Percentiles rank a stretch among this genome's conserved stretches.
phyloP scores from a whole-genome alignment of 2,888 invertebrate species.

The Acanthococcus lagerstroemiae region DNA sequence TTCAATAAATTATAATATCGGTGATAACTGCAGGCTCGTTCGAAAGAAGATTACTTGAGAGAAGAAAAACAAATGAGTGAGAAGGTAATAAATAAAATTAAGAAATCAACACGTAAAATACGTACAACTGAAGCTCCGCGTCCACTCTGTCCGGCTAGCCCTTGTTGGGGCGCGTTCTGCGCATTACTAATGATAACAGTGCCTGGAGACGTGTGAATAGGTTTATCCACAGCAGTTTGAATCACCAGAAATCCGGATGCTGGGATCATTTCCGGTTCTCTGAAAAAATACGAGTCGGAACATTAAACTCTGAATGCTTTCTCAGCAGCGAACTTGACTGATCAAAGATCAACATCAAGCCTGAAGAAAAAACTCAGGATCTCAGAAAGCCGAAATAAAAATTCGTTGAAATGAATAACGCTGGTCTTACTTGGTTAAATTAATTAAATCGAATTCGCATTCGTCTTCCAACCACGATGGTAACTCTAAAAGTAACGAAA shows the following conservation, averaged over 20 bases:
- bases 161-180: conserved; percentile 49
- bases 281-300: no score
- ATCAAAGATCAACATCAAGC: not conserved
- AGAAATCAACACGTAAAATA: conserved; percentile 34
- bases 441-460: conserved; percentile 90
- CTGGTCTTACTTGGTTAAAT: conserved; percentile 55
- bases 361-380: not conserved
- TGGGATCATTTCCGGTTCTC: conserved; percentile 61
- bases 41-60: not conserved
- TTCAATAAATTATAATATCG: not conserved
- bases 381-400: not conserved
- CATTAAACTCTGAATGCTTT: no score
- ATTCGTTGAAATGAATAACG: conserved; percentile 24
- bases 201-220: conserved; percentile 43
- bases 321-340: not conserved
- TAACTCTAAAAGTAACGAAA: conserved; percentile 78
- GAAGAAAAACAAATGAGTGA: not conserved
- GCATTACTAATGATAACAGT: conserved; percentile 43
- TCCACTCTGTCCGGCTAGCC: conserved; percentile 68
- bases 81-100: no score
- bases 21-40: not conserved
- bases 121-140: conserved; percentile 80
- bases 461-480: conserved; percentile 94
- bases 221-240: conserved; percentile 57
- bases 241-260: conserved; percentile 84